Evolutionary conservation across 2,888 invertebrate genomes (phyloP), one percentile per base, ranked within the genome.

Genomic region (Autographa gamma): DNA sequence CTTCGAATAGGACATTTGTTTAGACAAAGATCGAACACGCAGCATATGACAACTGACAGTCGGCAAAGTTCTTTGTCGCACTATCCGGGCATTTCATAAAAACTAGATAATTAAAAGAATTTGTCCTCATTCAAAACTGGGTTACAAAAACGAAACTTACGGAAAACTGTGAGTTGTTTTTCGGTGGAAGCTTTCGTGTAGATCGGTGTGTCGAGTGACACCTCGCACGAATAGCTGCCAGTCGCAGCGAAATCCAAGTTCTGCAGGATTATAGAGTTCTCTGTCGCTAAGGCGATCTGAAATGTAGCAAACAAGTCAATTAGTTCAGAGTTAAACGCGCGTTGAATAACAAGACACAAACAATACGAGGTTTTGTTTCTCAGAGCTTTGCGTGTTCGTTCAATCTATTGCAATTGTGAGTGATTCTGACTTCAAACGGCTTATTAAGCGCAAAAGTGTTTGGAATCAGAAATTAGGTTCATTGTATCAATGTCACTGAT

Each of bases 211-310:
- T 97, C 96, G 88, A 97, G 96, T 69, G 97, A 97, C 48, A 98
- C 97, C 86, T 97, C 97, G 89, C 98, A 98, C 63, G 97, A 97
- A 93, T 98, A 98, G 79, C 93, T 95, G 80, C 97, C 97, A 76
- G 97, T 97, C 72, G 97, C 97, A 69, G 96, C 96, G 90, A 97
- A 97, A 92, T 97, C 97, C 88, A 97, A 94, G 91, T 97, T 96
- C 86, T 97, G 96, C 81, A 97, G 96, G 89, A 96, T 96, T 90
- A 97, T 96, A 87, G 97, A 97, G 93, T 96, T 97, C 86, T 97
- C 97, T 79, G 96, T 96, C 82, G 97, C 97, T 86, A 96, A 92
- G 67, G 96, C 96, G 90, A 96, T 96, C 97, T 97, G 96, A 63
- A 96, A 96, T 61, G 69, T 76, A 83, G 76, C 71, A 64, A 63